A percentile compares a stretch with the other conserved stretches of the same genome.
Evolutionary conservation across 1,140 invertebrate genomes (phyloP).

Genomic region (Lordiphosa clarofinis): DNA sequence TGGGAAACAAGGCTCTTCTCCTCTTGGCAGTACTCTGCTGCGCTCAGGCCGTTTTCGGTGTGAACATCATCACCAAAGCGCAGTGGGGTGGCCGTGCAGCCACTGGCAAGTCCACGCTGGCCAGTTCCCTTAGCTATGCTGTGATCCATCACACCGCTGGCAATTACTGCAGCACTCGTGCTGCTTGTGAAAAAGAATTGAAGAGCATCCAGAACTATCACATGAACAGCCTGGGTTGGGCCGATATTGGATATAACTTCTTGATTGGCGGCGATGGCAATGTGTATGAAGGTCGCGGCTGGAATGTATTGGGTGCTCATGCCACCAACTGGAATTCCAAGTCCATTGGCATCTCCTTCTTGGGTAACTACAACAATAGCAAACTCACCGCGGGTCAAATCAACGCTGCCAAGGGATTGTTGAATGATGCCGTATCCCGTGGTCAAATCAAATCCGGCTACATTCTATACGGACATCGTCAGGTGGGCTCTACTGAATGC

Average conservation of each 20-base stretch:
- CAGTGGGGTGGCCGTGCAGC: slow-evolving; percentile 84
- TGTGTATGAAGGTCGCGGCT: slow-evolving; percentile 86
- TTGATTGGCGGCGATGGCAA: slow-evolving; percentile 81
- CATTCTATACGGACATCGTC: slow-evolving; percentile 85
- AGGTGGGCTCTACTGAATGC: slow-evolving; percentile 84
- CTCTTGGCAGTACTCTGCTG: slow-evolving; percentile 51
- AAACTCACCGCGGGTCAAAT: slow-evolving; percentile 49
- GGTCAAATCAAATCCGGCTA: slow-evolving; percentile 83
- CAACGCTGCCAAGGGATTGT: slow-evolving; percentile 81
- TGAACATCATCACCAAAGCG: slow-evolving; percentile 80
- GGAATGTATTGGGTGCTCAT: slow-evolving; percentile 85
- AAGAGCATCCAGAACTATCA: slow-evolving; percentile 82
- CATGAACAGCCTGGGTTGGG: slow-evolving; percentile 83
- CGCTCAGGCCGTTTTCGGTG: slow-evolving; percentile 48
- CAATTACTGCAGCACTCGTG: slow-evolving; percentile 81
- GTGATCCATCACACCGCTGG: slow-evolving; percentile 88
- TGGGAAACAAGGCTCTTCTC: slow-evolving; percentile 20
- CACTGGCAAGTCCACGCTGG: slow-evolving; percentile 77
- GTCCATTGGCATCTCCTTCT: slow-evolving; percentile 84
- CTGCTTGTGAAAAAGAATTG: slow-evolving; percentile 81
- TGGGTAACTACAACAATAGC: slow-evolving; percentile 80
- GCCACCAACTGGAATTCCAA: slow-evolving; percentile 84
- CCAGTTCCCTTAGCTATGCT: slow-evolving; percentile 84
- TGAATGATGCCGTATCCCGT: slow-evolving; percentile 82
- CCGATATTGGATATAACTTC: slow-evolving; percentile 86